phyloP scores from a whole-genome alignment of 2,797 vertebrate species.

The Mormyrus hasselquistii region DNA sequence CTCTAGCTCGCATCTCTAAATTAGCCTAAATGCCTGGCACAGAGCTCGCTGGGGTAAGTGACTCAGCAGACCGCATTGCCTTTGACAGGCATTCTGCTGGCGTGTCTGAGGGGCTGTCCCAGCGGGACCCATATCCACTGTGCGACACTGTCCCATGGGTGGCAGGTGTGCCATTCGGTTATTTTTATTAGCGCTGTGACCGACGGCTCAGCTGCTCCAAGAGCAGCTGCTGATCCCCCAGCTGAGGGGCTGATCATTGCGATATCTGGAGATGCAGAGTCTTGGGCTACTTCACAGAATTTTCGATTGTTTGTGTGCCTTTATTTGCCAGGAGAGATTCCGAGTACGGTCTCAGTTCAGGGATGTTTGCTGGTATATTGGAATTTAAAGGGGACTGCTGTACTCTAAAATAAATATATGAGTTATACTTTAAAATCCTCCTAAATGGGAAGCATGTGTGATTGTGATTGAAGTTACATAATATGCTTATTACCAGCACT shows the following conservation, averaged over 20 bases:
- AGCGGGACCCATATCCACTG: not conserved
- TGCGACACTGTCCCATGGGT: not conserved
- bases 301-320: not conserved
- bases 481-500: not conserved
- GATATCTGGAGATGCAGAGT: not conserved
- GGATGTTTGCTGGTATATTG: not conserved
- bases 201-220: not conserved
- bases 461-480: not conserved
- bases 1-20: not conserved
- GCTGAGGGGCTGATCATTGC: not conserved
- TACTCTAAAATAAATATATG: not conserved
- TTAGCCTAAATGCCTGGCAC: not conserved
- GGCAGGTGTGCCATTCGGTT: not conserved
- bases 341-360: not conserved
- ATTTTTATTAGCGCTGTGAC: not conserved
- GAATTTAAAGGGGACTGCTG: not conserved
- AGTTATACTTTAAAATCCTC: not conserved
- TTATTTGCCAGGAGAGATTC: not conserved
- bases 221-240: not conserved
- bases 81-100: not conserved
- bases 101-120: not conserved
- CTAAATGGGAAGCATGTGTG: not conserved
- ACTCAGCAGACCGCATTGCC: not conserved
- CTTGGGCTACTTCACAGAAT: not conserved
- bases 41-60: not conserved